Conservation (phyloP, 2,888 invertebrate genomes). For the Julus scandinavius region DNA sequence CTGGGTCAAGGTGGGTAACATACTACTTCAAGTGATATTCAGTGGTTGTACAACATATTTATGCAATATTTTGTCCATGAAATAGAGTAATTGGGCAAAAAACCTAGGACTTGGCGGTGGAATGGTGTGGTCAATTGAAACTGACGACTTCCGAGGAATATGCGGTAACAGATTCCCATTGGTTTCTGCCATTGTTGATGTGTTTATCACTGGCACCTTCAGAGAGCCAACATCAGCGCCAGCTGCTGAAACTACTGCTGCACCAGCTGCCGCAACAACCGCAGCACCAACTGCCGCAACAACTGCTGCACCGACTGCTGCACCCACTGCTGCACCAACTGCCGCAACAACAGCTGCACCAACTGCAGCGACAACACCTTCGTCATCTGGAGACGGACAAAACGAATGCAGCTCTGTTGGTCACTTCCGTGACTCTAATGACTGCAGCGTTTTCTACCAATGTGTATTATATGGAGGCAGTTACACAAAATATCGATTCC, state of each 20-base stretch:
- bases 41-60: neutral
- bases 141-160: constrained; percentile 83
- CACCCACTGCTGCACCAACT: neutral
- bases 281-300: neutral
- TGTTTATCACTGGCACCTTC: neutral
- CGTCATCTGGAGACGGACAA: neutral
- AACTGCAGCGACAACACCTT: neutral
- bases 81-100: constrained; percentile 71
- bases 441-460: constrained; percentile 40
- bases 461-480: neutral
- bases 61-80: neutral
- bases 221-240: neutral
- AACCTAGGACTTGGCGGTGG: constrained; percentile 77
- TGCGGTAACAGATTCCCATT: constrained; percentile 66
- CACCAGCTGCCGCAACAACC: neutral
- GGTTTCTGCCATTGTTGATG: constrained; percentile 62
- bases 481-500: neutral
- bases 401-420: neutral
- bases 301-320: neutral
- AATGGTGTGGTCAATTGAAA: constrained; percentile 92
- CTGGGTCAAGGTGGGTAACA: constrained; percentile 73
- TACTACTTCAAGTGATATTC: neutral
- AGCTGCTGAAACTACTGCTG: neutral
- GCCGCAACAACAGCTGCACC: neutral
- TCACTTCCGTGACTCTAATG: neutral